Evolutionary conservation across 2,888 invertebrate species (phyloP).

Genomic region (Blomia tropicalis): DNA sequence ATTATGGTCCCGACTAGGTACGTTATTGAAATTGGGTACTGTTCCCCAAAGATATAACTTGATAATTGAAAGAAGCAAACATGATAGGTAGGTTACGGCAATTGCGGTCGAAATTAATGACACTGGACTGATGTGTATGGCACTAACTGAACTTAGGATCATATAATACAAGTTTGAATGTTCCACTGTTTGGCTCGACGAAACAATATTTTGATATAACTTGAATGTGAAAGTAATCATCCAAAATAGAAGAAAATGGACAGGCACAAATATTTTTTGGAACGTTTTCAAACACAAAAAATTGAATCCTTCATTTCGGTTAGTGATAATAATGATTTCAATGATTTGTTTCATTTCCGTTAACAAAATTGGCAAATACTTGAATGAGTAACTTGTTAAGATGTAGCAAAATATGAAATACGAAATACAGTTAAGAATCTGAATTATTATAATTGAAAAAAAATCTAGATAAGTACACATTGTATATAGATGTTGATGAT

Average conservation of each 20-base stretch:
- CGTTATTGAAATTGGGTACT: background rate
- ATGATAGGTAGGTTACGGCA: slow-evolving; percentile 40
- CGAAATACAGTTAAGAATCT: slow-evolving; percentile 38
- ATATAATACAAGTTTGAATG: slow-evolving; percentile 35
- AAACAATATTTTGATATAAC: slow-evolving; percentile 33
- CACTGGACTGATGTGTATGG: slow-evolving; percentile 40
- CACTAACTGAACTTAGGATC: slow-evolving; percentile 28
- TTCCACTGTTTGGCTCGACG: slow-evolving; percentile 29
- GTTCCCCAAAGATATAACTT: slow-evolving; percentile 37
- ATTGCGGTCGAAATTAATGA: slow-evolving; percentile 41
- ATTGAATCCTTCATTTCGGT: slow-evolving; percentile 34
- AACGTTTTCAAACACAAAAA: slow-evolving; percentile 35
- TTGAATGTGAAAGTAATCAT: slow-evolving; percentile 38
- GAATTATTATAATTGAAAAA: background rate
- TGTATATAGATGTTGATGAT: background rate
- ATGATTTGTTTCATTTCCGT: slow-evolving; percentile 33
- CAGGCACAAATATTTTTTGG: slow-evolving; percentile 38
- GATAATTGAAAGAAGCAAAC: slow-evolving; percentile 36
- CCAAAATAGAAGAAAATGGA: slow-evolving; percentile 42
- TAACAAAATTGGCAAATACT: slow-evolving; percentile 35
- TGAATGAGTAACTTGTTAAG: slow-evolving; percentile 37
- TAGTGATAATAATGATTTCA: slow-evolving; percentile 32
- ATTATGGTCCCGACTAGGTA: slow-evolving; percentile 29
- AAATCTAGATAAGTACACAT: background rate
- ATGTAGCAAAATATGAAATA: slow-evolving; percentile 37